phyloP scores from a whole-genome alignment of 2,113 vertebrate genomes.

The Acinonyx jubatus region DNA sequence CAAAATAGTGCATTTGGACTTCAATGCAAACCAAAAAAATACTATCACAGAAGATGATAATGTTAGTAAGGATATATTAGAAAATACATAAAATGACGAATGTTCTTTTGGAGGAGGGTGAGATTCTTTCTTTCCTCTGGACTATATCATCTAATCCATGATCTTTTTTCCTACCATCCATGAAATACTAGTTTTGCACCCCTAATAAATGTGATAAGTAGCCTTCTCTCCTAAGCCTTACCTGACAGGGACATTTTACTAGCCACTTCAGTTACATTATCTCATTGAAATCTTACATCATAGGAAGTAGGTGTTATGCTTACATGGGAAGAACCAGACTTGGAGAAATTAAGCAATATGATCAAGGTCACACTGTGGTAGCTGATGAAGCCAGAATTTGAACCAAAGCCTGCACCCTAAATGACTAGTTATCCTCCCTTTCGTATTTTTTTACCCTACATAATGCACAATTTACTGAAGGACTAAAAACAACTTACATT shows the following conservation, averaged over 20 bases:
- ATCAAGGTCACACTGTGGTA: neutral
- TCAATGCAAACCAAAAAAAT: neutral
- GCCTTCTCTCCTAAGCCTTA: neutral
- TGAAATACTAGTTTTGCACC: neutral
- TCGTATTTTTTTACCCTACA: neutral
- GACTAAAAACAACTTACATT: neutral
- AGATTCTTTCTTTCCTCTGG: neutral
- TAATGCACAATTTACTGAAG: constrained; percentile 27
- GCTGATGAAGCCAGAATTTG: neutral
- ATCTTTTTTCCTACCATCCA: neutral
- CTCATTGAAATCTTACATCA: constrained; percentile 17
- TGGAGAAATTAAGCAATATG: neutral
- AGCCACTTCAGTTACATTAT: neutral
- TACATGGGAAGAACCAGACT: neutral
- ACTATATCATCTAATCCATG: neutral
- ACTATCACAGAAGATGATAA: neutral
- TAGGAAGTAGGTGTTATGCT: neutral
- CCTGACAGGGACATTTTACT: neutral
- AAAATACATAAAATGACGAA: neutral
- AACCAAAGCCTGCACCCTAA: neutral
- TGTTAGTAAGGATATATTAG: neutral
- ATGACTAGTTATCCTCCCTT: neutral
- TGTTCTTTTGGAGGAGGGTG: neutral
- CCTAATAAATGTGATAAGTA: neutral
- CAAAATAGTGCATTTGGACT: neutral